These are phyloP conservation scores for Mesocentrotus franciscanus DNA, from an alignment of 53 echinoderm and acorn worm genomes.

Conservation along the genomic window DNA sequence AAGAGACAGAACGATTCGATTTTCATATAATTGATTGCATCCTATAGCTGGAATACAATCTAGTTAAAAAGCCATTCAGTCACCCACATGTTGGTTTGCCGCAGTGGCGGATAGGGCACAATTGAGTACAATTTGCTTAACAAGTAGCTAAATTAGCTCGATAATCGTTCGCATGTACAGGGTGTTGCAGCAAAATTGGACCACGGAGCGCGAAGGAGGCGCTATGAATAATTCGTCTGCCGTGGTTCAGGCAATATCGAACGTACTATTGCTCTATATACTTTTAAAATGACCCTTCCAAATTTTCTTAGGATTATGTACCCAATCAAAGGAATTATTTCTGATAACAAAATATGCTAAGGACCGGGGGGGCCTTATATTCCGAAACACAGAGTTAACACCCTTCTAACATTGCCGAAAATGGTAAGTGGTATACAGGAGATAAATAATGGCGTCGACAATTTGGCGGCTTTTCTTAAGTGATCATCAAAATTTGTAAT, in stretches of 20 bases:
- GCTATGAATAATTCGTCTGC: no score
- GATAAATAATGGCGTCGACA: neutral
- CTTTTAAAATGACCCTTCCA: no score
- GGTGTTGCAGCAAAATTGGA: neutral
- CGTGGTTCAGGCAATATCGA: no score
- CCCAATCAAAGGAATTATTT: no score
- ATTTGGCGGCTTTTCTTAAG: neutral
- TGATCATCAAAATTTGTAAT: neutral
- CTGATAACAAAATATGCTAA: no score
- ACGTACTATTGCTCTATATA: no score
- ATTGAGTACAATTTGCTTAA: conserved; percentile 44
- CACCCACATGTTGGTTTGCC: conserved; percentile 2
- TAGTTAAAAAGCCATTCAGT: conserved; percentile 26
- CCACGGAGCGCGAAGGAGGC: neutral
- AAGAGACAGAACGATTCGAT: conserved; percentile 55
- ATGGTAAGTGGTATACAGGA: neutral
- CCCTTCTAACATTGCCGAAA: neutral
- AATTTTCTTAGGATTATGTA: no score
- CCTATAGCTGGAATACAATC: conserved; percentile 15
- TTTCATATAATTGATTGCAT: conserved; percentile 60
- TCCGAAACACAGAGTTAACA: neutral
- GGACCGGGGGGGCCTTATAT: no score
- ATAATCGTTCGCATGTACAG: conserved; percentile 1
- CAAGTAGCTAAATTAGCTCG: conserved; percentile 25
- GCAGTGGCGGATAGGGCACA: conserved; percentile 26